A percentile compares a stretch with the other conserved stretches of the same genome.
Evolutionary conservation across 2,797 vertebrate species (phyloP).

Genomic region (Etheostoma perlongum): DNA sequence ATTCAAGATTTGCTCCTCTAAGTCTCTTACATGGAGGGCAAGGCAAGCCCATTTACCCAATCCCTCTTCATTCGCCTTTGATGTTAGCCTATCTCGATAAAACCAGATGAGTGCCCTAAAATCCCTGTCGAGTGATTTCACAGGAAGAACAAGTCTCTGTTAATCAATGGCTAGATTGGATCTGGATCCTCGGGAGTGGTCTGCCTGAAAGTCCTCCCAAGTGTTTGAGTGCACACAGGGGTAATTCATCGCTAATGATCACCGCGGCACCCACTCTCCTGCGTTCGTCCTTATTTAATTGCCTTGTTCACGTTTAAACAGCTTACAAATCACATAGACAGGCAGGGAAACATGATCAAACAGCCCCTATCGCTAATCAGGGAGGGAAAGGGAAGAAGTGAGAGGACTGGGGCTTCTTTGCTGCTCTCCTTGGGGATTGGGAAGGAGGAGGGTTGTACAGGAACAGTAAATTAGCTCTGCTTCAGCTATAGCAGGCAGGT

Average conservation of each 20-base stretch:
- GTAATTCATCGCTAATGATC: conserved; percentile 85
- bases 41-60: conserved; percentile 77
- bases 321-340: conserved; percentile 84
- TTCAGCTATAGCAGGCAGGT: conserved; percentile 69
- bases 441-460: conserved; percentile 56
- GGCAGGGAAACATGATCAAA: conserved; percentile 82
- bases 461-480: conserved; percentile 77
- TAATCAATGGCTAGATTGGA: conserved; percentile 87
- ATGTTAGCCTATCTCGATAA: conserved; percentile 83
- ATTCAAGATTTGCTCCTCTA: conserved; percentile 82
- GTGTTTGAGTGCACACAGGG: conserved; percentile 79
- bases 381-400: conserved; percentile 58
- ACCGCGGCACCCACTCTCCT: conserved; percentile 73
- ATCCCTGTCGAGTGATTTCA: conserved; percentile 83
- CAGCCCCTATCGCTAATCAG: conserved; percentile 71
- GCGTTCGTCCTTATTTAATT: conserved; percentile 80
- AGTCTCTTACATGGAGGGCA: conserved; percentile 76
- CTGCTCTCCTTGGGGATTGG: conserved; percentile 72
- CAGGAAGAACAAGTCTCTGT: conserved; percentile 84
- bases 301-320: conserved; percentile 82
- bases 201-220: conserved; percentile 77
- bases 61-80: conserved; percentile 82
- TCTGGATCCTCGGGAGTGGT: conserved; percentile 79
- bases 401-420: conserved; percentile 57
- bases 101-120: conserved; percentile 83